Evolutionary conservation across 1,140 invertebrate species (phyloP), one percentile per base, ranked within the genome.

Genomic region (Diorhabda elongata): DNA sequence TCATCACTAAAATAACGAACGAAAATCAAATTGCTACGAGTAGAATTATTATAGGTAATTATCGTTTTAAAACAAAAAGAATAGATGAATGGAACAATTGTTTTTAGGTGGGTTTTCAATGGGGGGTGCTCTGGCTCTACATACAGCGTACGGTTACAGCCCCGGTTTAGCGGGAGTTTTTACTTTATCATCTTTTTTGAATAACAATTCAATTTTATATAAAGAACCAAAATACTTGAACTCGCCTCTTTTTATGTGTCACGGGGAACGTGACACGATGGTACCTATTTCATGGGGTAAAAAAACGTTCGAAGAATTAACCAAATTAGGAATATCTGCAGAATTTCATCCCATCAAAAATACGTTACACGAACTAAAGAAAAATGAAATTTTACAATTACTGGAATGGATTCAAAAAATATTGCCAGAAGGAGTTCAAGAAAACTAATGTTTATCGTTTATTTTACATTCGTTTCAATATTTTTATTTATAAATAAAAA

Each of bases 41-140:
- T 67, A 84, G 87, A 76, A 92, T 92, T 71, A 82, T 91, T 68
- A 79, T 92, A 62, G 88, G 86, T 85, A 78, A 78, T 76, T 72
- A 52, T 52, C 5, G 47, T 52, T 52, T 3, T 43, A 26, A 42
- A 56, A 43, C 26, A 57, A 6, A 58, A 44, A 57, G 44, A 59
- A 41, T 6, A 58, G 44, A 61, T 58, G 67, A 57, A 1, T 26
- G 26, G 1, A 26, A 26, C 1, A 26, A 2, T n/a, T 26, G 26
- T 0, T 76, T 82, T 63, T 68, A 86, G 88, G 88, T 78, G 91
- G 91, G 5, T 91, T 92, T 77, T 92, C 91, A 47, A 92, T 92
- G 90, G 91, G 91, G 44, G 91, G 90, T 9, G 86, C 87, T 2
- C 76, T 92, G 69, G 84, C 90, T 1, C 74, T 91, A 6, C 88